Evolutionary conservation across 2,797 vertebrate species (phyloP).

Genomic region (Myotis vivesi): DNA sequence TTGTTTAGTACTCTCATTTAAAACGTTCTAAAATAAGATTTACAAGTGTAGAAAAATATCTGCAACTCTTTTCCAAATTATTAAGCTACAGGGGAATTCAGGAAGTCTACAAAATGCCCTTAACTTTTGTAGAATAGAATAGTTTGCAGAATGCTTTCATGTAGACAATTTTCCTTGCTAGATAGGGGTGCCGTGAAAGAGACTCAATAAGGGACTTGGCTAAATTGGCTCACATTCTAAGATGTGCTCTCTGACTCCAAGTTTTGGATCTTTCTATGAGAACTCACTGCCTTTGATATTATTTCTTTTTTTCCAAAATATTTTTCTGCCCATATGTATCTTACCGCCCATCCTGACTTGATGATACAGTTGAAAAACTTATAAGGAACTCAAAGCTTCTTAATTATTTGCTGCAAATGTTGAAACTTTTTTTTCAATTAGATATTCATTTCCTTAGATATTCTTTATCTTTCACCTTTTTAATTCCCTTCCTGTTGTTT

Average conservation of each 20-base stretch:
- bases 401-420: constrained; percentile 6
- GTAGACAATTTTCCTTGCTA: not conserved
- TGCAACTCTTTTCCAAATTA: not conserved
- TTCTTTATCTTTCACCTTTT: constrained; percentile 35
- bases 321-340: not conserved
- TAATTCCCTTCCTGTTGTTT: constrained; percentile 48
- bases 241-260: not conserved
- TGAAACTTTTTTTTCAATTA: not conserved
- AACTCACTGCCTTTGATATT: not conserved
- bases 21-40: constrained; percentile 10
- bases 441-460: not conserved
- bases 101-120: constrained; percentile 18
- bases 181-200: not conserved
- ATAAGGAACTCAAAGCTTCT: not conserved
- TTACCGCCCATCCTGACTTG: not conserved
- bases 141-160: not conserved
- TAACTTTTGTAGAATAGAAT: constrained; percentile 1
- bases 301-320: not conserved
- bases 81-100: constrained; percentile 38
- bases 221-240: not conserved
- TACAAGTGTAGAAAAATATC: not conserved
- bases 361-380: not conserved
- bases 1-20: constrained; percentile 35
- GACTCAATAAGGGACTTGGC: not conserved
- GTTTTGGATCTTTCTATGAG: not conserved